Evolutionary conservation across 2,113 vertebrate genomes (phyloP).

Genomic region (Ophthalmolycus amberensis): DNA sequence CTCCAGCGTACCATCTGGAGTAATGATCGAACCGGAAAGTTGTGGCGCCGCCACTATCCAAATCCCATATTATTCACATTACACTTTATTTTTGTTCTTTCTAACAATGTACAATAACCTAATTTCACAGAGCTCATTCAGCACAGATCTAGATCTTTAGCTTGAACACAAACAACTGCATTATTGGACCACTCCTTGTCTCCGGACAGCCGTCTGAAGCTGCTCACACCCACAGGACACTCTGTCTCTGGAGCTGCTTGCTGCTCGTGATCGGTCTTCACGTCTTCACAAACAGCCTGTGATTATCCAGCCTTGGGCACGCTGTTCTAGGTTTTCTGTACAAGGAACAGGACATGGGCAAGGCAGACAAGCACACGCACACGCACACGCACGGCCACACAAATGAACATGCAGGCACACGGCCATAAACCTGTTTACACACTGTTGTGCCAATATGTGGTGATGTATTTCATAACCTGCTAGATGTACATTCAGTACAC

Average conservation of each 20-base stretch:
- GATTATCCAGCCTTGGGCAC: conserved; percentile 31
- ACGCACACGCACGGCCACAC: conserved; percentile 2
- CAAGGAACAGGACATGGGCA: conserved; percentile 20
- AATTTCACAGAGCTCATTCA: neutral
- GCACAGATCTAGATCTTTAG: neutral
- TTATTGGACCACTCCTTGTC: conserved; percentile 1
- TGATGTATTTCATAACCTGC: neutral
- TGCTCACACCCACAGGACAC: conserved; percentile 38
- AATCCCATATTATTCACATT: neutral
- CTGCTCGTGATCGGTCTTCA: conserved; percentile 33
- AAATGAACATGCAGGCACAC: conserved; percentile 9
- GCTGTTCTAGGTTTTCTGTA: conserved; percentile 46
- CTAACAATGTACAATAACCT: neutral
- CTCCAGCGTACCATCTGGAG: neutral
- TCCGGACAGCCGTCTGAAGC: conserved; percentile 24
- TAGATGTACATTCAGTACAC: conserved; percentile 22
- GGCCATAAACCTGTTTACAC: neutral
- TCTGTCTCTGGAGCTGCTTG: conserved; percentile 36
- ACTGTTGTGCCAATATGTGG: neutral
- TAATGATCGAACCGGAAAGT: neutral
- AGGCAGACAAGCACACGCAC: conserved; percentile 12
- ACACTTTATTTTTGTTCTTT: neutral
- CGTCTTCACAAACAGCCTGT: conserved; percentile 40
- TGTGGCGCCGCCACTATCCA: neutral
- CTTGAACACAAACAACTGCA: neutral